These are phyloP conservation scores for Pithys albifrons DNA, from an alignment of 2,113 vertebrate species.

Conservation along the genomic window DNA sequence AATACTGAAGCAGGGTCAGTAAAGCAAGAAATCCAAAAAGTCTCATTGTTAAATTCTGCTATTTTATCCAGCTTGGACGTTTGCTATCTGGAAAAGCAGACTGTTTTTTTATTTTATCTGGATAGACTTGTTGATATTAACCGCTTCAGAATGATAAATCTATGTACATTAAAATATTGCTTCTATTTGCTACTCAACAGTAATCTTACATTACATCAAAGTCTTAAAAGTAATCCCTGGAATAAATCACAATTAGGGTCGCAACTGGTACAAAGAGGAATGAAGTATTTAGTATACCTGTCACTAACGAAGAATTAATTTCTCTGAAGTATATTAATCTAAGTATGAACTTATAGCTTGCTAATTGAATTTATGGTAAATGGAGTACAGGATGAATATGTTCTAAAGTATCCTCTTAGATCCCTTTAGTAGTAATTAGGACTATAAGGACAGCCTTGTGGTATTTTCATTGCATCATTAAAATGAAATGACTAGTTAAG, in stretches of 20 bases:
- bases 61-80: background rate
- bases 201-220: slow-evolving; percentile 12
- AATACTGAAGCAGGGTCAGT: background rate
- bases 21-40: background rate
- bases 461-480: slow-evolving; percentile 43
- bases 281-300: slow-evolving; percentile 12
- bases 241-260: slow-evolving; percentile 34
- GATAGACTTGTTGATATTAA: slow-evolving; percentile 8
- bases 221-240: slow-evolving; percentile 17
- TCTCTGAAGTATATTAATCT: slow-evolving; percentile 2
- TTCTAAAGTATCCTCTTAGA: slow-evolving; percentile 12
- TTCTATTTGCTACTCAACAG: slow-evolving; percentile 29
- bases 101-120: background rate
- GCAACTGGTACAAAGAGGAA: slow-evolving; percentile 9
- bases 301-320: slow-evolving; percentile 48
- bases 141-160: slow-evolving; percentile 27
- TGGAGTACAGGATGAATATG: background rate
- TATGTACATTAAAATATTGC: slow-evolving; percentile 23
- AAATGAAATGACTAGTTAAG: slow-evolving; percentile 25
- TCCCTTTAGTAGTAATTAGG: slow-evolving; percentile 13
- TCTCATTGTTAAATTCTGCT: background rate
- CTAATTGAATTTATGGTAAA: slow-evolving; percentile 35
- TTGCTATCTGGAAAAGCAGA: slow-evolving; percentile 4
- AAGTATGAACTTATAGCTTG: background rate
- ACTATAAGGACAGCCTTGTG: slow-evolving; percentile 5